phyloP scores from a whole-genome alignment of 2,888 invertebrate species.

The Augochlorella aurata region DNA sequence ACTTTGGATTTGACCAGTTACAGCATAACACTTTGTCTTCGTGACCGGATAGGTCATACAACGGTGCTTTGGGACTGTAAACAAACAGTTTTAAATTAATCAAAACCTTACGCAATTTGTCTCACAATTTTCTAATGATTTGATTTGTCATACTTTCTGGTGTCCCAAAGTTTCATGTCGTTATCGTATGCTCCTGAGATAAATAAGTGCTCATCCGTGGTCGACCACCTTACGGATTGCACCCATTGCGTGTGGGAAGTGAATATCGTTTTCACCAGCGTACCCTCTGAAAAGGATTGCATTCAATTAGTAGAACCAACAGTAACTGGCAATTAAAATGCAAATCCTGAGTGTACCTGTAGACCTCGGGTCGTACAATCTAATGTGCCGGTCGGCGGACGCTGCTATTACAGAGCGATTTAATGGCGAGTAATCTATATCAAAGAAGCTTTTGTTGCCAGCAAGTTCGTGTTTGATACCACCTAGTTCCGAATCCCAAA shows the following conservation, averaged over 20 bases:
- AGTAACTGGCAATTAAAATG: neutral
- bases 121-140: constrained; percentile 20
- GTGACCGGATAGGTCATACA: constrained; percentile 96
- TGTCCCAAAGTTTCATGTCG: constrained; percentile 97
- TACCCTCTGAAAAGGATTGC: constrained; percentile 86
- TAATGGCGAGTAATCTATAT: constrained; percentile 90
- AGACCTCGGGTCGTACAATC: constrained; percentile 95
- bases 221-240: constrained; percentile 94
- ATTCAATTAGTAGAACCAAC: neutral
- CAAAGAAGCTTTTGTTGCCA: constrained; percentile 95
- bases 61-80: constrained; percentile 92
- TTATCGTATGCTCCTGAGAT: constrained; percentile 96
- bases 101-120: neutral
- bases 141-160: constrained; percentile 86
- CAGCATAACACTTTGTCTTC: constrained; percentile 96
- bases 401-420: constrained; percentile 90
- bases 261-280: constrained; percentile 93
- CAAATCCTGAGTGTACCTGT: constrained; percentile 84
- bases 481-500: constrained; percentile 96
- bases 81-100: constrained; percentile 7
- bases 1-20: constrained; percentile 95
- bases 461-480: constrained; percentile 91
- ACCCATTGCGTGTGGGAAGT: constrained; percentile 96
- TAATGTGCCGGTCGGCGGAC: constrained; percentile 94
- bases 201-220: constrained; percentile 91